Conservation (phyloP, 2,113 vertebrate genomes). For the Mormoops blainvillei region DNA sequence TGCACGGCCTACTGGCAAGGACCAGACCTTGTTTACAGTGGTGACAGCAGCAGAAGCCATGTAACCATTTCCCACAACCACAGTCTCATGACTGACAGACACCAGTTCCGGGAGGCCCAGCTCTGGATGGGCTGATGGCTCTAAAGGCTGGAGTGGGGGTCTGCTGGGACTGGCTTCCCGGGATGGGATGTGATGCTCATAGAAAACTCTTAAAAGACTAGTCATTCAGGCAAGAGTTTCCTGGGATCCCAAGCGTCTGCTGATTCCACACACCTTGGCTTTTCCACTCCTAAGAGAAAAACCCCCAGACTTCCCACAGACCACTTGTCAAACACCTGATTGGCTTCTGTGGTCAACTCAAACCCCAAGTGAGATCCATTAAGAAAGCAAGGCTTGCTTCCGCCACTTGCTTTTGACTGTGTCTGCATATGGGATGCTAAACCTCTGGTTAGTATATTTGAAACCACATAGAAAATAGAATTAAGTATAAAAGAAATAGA, state of each 20-base stretch:
- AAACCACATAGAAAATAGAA: not conserved
- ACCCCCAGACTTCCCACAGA: conserved; percentile 35
- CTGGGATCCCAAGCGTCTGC: not conserved
- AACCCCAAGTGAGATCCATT: conserved; percentile 36
- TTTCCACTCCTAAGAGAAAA: conserved; percentile 1
- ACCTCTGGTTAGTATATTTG: not conserved
- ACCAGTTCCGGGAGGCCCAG: not conserved
- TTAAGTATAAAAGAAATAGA: not conserved
- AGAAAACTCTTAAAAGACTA: not conserved
- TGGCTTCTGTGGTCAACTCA: conserved; percentile 8
- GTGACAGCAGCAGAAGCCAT: conserved; percentile 35
- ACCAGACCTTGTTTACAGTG: conserved; percentile 34
- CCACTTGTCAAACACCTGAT: conserved; percentile 48
- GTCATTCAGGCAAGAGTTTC: not conserved
- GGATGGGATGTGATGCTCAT: accelerated
- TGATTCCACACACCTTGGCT: not conserved
- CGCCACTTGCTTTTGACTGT: not conserved
- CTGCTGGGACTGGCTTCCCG: accelerated
- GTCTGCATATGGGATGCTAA: not conserved
- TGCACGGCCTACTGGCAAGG: not conserved
- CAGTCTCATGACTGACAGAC: conserved; percentile 25
- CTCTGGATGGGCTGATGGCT: not conserved
- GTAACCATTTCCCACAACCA: conserved; percentile 54
- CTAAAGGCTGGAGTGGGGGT: not conserved
- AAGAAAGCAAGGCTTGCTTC: not conserved